Evolutionary conservation across 2,797 vertebrate genomes (phyloP).

Genomic region (Pseudomugil tenellus): DNA sequence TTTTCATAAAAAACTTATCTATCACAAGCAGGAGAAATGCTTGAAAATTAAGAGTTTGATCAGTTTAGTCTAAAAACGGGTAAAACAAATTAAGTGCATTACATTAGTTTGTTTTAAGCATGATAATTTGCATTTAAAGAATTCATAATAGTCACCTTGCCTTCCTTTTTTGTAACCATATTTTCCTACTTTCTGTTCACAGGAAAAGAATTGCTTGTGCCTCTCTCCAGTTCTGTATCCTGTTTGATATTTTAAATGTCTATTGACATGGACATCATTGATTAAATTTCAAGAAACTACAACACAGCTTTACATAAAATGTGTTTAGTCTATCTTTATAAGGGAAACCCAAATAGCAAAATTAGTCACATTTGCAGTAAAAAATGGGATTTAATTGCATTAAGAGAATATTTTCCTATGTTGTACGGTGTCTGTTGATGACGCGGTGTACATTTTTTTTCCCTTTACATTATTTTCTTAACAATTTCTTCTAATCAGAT

Average conservation of each 20-base stretch:
- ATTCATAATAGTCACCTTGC: background rate
- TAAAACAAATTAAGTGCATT: background rate
- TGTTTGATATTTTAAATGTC: slow-evolving; percentile 49
- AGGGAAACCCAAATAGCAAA: background rate
- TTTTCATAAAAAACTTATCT: background rate
- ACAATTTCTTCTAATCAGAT: slow-evolving; percentile 82
- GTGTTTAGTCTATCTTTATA: background rate
- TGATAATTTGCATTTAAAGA: background rate
- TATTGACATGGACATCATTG: background rate
- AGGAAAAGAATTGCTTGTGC: slow-evolving; percentile 95
- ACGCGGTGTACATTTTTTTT: background rate
- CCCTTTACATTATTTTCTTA: slow-evolving; percentile 67
- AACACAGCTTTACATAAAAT: background rate
- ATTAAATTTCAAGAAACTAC: too few relatives aligned
- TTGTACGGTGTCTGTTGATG: too few relatives aligned
- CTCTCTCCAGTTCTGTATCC: slow-evolving; percentile 97
- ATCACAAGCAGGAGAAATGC: background rate
- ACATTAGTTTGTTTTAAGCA: background rate
- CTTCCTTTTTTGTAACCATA: background rate
- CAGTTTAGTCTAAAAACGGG: too few relatives aligned
- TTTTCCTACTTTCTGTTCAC: slow-evolving; percentile 1
- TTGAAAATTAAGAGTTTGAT: background rate
- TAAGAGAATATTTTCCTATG: too few relatives aligned
- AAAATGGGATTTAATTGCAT: too few relatives aligned
- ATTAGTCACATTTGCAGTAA: background rate